Conservation (phyloP, 2,888 invertebrate species). For the Trichogramma dendrolimi region DNA sequence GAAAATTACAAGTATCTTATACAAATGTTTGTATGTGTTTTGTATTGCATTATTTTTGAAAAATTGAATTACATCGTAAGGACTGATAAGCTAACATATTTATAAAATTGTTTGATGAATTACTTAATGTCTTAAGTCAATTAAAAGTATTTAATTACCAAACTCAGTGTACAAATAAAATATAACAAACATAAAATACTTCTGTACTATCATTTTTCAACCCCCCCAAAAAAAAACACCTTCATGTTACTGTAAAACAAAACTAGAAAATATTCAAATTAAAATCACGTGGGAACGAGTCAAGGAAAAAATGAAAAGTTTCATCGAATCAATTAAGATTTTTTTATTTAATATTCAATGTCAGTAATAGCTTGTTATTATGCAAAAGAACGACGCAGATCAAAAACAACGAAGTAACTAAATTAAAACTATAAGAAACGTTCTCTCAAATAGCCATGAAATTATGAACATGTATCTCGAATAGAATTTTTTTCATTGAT, state of each 20-base stretch:
- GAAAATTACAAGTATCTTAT: too few relatives aligned
- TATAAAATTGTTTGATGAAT: constrained; percentile 33
- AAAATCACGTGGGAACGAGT: constrained; percentile 15
- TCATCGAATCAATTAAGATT: constrained; percentile 37
- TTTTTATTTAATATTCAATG: constrained; percentile 46
- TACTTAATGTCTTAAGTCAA: constrained; percentile 36
- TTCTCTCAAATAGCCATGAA: constrained; percentile 19
- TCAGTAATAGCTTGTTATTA: constrained; percentile 43
- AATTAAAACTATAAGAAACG: constrained; percentile 26
- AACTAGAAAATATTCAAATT: constrained; percentile 8
- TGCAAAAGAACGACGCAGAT: constrained; percentile 43
- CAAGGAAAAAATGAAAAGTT: constrained; percentile 6
- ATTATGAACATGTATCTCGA: constrained; percentile 28
- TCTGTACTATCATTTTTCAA: too few relatives aligned
- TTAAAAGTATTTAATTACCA: constrained; percentile 31
- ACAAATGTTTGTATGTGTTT: constrained; percentile 2
- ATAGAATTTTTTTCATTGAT: constrained; percentile 8
- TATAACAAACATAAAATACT: constrained; percentile 13
- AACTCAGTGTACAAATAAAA: constrained; percentile 27
- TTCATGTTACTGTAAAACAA: constrained; percentile 14
- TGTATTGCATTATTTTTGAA: constrained; percentile 10
- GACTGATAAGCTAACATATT: constrained; percentile 39
- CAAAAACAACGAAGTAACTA: constrained; percentile 33
- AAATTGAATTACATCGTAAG: constrained; percentile 25
- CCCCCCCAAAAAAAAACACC: too few relatives aligned